Evolutionary conservation across 2,888 invertebrate species (phyloP).

Genomic region (Oscheius myriophilus): DNA sequence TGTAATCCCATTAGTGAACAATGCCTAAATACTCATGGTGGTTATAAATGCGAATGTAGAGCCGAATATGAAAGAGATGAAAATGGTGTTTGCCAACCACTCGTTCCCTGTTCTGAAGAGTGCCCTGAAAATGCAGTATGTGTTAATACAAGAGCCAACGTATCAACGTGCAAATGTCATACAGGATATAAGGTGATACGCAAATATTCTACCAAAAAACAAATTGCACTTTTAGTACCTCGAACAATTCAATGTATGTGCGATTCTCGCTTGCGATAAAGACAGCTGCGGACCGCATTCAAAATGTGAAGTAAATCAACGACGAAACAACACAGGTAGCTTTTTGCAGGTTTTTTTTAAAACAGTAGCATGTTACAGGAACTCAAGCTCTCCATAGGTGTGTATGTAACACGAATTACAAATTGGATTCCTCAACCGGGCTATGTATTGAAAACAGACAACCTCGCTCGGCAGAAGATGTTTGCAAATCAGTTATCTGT

Average conservation of each 20-base stretch:
- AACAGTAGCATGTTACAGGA: too few species aligned
- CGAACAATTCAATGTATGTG: slow-evolving; percentile 7
- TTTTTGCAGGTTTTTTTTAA: too few species aligned
- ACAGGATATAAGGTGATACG: not conserved
- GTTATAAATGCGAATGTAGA: slow-evolving; percentile 17
- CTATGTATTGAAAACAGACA: too few species aligned
- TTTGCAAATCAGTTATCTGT: too few species aligned
- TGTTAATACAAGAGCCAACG: not conserved
- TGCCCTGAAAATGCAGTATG: slow-evolving; percentile 21
- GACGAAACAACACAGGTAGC: too few species aligned
- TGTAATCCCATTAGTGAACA: slow-evolving; percentile 12
- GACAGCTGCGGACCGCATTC: slow-evolving; percentile 1
- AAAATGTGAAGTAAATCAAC: too few species aligned
- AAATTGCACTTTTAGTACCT: slow-evolving; percentile 19
- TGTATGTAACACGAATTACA: too few species aligned
- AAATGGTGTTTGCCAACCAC: not conserved
- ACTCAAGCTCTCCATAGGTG: too few species aligned
- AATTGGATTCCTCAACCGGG: too few species aligned
- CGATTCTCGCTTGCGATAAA: slow-evolving; percentile 9
- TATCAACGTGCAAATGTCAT: slow-evolving; percentile 13
- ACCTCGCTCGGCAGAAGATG: too few species aligned
- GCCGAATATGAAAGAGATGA: slow-evolving; percentile 9
- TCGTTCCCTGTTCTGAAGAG: not conserved
- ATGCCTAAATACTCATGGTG: slow-evolving; percentile 9
- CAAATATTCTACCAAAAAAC: not conserved